Percentiles rank a stretch among this genome's conserved stretches.
Evolutionary conservation across 2,797 vertebrate genomes (phyloP).

Genomic region (Melanotaenia pygmaea): DNA sequence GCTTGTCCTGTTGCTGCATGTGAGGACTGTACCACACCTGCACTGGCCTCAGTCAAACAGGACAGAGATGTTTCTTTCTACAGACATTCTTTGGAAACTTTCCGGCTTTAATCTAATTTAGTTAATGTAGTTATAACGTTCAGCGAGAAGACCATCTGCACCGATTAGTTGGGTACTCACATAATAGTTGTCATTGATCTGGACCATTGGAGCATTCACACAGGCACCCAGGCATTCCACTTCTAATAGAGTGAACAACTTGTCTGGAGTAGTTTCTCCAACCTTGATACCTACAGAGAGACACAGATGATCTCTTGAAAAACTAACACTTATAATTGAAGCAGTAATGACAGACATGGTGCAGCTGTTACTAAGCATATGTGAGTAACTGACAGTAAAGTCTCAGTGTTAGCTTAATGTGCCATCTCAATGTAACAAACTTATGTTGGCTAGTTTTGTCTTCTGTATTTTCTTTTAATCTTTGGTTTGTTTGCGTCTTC

Average conservation of each 20-base stretch:
- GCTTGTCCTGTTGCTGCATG: neutral
- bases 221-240: conserved; percentile 99
- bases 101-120: conserved; percentile 50
- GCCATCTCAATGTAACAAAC: conserved; percentile 15
- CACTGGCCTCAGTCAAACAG: neutral
- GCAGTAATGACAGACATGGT: neutral
- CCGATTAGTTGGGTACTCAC: conserved; percentile 84
- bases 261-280: conserved; percentile 95
- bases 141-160: conserved; percentile 18
- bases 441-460: conserved; percentile 4
- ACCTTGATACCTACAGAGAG: conserved; percentile 90
- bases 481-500: conserved; percentile 34
- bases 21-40: conserved; percentile 15
- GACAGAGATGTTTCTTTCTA: conserved; percentile 2
- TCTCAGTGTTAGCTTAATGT: neutral
- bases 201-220: conserved; percentile 98
- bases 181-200: conserved; percentile 99
- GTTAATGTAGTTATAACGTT: conserved; percentile 36
- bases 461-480: conserved; percentile 6
- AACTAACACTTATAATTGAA: neutral
- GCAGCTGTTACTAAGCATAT: neutral
- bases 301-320: conserved; percentile 5
- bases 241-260: conserved; percentile 94
- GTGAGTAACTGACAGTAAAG: neutral
- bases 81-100: conserved; percentile 32